Evolutionary conservation across 2,888 invertebrate species (phyloP).

Genomic region (Camptogramma bilineatum): DNA sequence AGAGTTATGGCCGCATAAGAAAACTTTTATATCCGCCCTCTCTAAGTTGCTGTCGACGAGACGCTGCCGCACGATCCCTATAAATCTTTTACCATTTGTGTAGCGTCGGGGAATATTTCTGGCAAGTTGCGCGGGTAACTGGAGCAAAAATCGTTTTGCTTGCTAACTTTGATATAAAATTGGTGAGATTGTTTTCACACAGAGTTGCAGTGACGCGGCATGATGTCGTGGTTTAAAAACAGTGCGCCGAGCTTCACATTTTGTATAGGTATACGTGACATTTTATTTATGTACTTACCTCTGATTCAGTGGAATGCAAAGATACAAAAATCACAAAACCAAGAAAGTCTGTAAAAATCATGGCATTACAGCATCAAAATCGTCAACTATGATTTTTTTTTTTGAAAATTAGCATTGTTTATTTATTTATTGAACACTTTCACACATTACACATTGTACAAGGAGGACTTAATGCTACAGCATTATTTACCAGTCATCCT

Average conservation of each 20-base stretch:
- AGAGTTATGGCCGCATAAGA: slow-evolving; percentile 56
- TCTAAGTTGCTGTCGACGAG: slow-evolving; percentile 58
- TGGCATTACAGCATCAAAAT: too few relatives aligned
- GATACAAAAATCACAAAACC: background rate
- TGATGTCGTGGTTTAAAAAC: background rate
- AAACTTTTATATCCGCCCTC: slow-evolving; percentile 58
- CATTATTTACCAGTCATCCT: too few relatives aligned
- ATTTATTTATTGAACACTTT: too few relatives aligned
- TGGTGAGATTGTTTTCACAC: slow-evolving; percentile 31
- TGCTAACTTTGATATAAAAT: slow-evolving; percentile 51
- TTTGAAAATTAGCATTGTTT: too few relatives aligned
- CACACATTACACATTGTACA: too few relatives aligned
- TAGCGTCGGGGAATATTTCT: slow-evolving; percentile 56
- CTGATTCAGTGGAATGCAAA: background rate
- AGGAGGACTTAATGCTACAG: too few relatives aligned
- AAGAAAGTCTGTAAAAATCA: too few relatives aligned
- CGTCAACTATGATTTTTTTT: too few relatives aligned
- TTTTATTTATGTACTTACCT: background rate
- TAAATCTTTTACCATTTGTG: slow-evolving; percentile 67
- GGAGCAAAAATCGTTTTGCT: slow-evolving; percentile 52
- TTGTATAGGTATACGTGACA: background rate
- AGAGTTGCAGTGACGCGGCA: background rate
- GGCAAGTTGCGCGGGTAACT: slow-evolving; percentile 49
- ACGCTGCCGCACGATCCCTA: slow-evolving; percentile 57
- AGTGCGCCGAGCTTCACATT: background rate